Base-by-base conservation (phyloP, 2,113 vertebrate species). In the Vulpes vulpes region DNA sequence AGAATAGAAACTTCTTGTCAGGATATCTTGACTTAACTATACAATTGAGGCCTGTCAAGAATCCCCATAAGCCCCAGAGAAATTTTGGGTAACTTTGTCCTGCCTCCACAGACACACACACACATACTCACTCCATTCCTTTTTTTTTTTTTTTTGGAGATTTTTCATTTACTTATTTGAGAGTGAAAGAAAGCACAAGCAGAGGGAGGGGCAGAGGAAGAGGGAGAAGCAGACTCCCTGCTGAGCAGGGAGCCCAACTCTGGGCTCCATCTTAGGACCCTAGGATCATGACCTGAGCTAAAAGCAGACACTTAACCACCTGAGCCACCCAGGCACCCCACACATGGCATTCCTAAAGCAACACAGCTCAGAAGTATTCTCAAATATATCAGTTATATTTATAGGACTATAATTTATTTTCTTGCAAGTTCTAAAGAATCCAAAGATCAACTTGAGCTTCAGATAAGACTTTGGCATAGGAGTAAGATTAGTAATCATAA, bases 1-100 rank as follows among this genome's bases (percentile, higher is more conserved):
- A 87, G 22, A 96, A 53, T 84, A 94, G 83, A 92, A 95, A 97
- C 90, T 94, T 92, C 59, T 90, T 35, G 49, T 92, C 59, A 38
- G 30, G 80, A 74, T 51, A 90, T 92, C 84, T 83, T 89, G 38
- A 96, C 27, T 95, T 95, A 87, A 76, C 57, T 92, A 64, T 59
- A 94, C 11, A 85, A 35, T 32, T 64, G 62, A 92, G 17, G 69
- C 4, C 62, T 78, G 53, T 86, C 51, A 91, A 51, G 43, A 80
- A 73, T 88, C 9, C 32, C 53, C 53, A 64, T 1, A 83, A 97
- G 82, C 11, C 55, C 43, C n/a, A 89, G 57, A 57, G 4, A 82
- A 91, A 85, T 84, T 94, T 43, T 90, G 57, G 22, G 27, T 74
- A 94, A 60, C 43, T 95, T 87, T 14, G 22, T 92, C 10, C 1